Evolutionary conservation across 2,113 vertebrate genomes (phyloP).

Genomic region (Harpagus bidentatus): DNA sequence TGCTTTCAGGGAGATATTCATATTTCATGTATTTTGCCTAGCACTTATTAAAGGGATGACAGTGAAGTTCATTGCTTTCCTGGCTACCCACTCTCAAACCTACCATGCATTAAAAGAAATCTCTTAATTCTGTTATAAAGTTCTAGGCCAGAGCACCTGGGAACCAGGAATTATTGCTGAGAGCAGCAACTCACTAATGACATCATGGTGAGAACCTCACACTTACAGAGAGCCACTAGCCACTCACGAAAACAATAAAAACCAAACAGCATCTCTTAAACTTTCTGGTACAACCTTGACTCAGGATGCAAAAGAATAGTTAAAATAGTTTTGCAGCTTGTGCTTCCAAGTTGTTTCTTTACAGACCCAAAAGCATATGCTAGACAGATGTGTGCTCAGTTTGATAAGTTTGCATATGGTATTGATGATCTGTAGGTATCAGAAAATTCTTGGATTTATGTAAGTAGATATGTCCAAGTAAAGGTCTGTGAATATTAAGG

Average conservation of each 20-base stretch:
- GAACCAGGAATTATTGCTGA: neutral
- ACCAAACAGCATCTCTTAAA: neutral
- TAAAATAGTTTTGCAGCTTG: constrained; percentile 1
- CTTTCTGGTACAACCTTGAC: neutral
- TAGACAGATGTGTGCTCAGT: constrained; percentile 39
- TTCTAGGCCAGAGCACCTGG: neutral
- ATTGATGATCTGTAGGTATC: constrained; percentile 28
- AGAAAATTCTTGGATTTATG: constrained; percentile 24
- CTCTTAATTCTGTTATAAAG: neutral
- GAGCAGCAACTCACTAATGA: neutral
- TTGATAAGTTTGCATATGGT: constrained; percentile 27
- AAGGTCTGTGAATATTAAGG: neutral
- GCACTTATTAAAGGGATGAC: neutral
- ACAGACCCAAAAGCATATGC: constrained; percentile 5
- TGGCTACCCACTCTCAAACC: neutral
- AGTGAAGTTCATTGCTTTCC: neutral
- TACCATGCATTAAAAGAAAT: neutral
- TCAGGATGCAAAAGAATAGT: neutral
- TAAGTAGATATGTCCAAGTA: neutral
- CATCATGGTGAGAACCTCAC: neutral
- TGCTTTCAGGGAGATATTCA: neutral
- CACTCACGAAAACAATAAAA: neutral
- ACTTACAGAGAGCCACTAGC: neutral
- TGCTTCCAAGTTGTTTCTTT: constrained; percentile 17
- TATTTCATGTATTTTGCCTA: neutral